phyloP scores from a whole-genome alignment of 2,113 vertebrate species.

The Oxyura jamaicensis region DNA sequence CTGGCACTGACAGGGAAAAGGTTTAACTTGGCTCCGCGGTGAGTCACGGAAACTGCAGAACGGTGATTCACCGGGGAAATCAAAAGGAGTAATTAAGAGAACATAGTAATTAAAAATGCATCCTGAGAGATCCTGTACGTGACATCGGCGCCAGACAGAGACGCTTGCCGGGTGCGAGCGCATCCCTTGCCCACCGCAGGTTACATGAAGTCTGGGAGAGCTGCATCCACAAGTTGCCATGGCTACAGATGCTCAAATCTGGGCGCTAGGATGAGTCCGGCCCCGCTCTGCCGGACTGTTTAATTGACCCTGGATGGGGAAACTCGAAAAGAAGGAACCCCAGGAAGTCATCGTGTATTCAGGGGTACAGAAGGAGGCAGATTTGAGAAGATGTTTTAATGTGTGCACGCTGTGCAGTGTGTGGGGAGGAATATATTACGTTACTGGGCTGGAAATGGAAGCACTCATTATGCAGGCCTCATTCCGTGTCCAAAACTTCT shows the following conservation, averaged over 20 bases:
- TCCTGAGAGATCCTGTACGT: slow-evolving; percentile 28
- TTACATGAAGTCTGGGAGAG: slow-evolving; percentile 51
- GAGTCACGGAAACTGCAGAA: slow-evolving; percentile 42
- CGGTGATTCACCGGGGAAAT: slow-evolving; percentile 54
- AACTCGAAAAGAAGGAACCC: neutral
- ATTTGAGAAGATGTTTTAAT: neutral
- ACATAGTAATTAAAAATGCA: slow-evolving; percentile 43
- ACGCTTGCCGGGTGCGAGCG: neutral
- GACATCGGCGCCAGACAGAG: neutral
- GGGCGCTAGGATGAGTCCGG: neutral
- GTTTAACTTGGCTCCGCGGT: slow-evolving; percentile 15
- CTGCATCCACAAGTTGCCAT: slow-evolving; percentile 65
- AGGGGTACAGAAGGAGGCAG: neutral
- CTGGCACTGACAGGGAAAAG: neutral
- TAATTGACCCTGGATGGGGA: neutral
- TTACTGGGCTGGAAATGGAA: neutral
- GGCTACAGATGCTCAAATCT: slow-evolving; percentile 71
- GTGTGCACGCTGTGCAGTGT: neutral
- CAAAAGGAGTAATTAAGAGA: slow-evolving; percentile 72
- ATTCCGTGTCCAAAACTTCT: neutral
- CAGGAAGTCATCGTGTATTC: neutral
- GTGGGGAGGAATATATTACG: neutral
- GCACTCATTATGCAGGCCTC: neutral
- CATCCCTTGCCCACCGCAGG: slow-evolving; percentile 19
- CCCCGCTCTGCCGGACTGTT: slow-evolving; percentile 9